Evolutionary conservation across 2,888 invertebrate genomes (phyloP), one percentile per base, ranked within the genome.

Genomic region (Disparrhopalites patrizii): DNA sequence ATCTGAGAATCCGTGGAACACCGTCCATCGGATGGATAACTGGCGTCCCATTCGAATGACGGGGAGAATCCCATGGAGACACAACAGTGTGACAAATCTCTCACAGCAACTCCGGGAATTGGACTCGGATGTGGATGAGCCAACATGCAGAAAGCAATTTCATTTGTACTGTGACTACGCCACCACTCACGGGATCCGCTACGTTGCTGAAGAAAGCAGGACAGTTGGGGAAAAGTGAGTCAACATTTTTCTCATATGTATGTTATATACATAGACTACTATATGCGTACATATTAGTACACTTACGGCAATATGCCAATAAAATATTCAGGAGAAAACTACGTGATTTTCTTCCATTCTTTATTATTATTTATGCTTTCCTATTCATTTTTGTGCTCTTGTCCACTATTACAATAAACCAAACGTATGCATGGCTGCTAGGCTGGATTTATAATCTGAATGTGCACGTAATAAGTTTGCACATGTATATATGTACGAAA

Each of bases 171-270:
- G 67, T 27, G 67, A 69, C n/a, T 56, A 28, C 33, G 67, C 69
- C 8, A 65, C 66, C 1, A 60, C 67, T 40, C 68, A 68, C 18
- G 68, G 75, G 15, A 72, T 73, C 38, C 65, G 71, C 8, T 75
- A 73, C 57, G 69, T 73, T 28, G 72, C 70, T 1, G 72, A 75
- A 38, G 65, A 67, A n/a, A 69, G 70, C 15, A 51, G 75, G 47
- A 68, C 65, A 15, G 13, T 67, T 10, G 63, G 69, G 20, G 75
- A 75, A 68, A 72, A 72, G 73, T 73, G 57, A 55, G 58, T 40
- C 23, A 10, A 3, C 3, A 4, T 47, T 47, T 23, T 47, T 20
- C 47, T 23, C n/a, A n/a, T n/a, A n/a, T n/a, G n/a, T n/a, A n/a
- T n/a, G n/a, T n/a, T n/a, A n/a, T n/a, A n/a, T n/a, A n/a, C n/a